Conservation (phyloP, 1,140 invertebrate species). For the Papilio xuthus region DNA sequence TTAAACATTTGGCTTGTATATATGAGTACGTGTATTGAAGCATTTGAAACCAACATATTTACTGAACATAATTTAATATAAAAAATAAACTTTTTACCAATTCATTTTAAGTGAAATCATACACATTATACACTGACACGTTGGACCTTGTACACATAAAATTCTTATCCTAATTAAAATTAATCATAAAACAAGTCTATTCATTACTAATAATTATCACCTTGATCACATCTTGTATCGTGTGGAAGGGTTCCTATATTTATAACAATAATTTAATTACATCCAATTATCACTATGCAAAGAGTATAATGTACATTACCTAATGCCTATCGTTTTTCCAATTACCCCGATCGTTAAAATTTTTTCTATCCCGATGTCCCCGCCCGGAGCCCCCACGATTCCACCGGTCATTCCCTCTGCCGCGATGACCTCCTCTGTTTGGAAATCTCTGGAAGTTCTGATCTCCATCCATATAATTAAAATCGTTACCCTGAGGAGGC, state of each 20-base stretch:
- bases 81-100: constrained; percentile 45
- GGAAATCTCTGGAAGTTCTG: constrained; percentile 76
- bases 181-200: constrained; percentile 60
- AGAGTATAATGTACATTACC: constrained; percentile 53
- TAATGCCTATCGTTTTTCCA: constrained; percentile 80
- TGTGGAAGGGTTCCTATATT: constrained; percentile 68
- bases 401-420: constrained; percentile 77
- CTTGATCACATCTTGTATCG: constrained; percentile 69
- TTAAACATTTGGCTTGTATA: constrained; percentile 79
- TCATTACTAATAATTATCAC: constrained; percentile 70
- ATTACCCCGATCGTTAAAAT: constrained; percentile 73
- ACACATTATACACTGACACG: constrained; percentile 58
- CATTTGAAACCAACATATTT: constrained; percentile 56
- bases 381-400: constrained; percentile 72
- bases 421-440: constrained; percentile 72
- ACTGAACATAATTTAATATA: constrained; percentile 56
- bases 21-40: constrained; percentile 69
- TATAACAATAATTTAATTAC: constrained; percentile 61
- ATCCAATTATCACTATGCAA: constrained; percentile 47
- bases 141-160: constrained; percentile 54
- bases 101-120: constrained; percentile 42
- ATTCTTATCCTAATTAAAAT: constrained; percentile 50
- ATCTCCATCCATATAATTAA: constrained; percentile 75
- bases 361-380: constrained; percentile 79
- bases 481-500: constrained; percentile 67